Evolutionary conservation across 2,888 invertebrate genomes (phyloP).

Genomic region (Cephus sareptanus): DNA sequence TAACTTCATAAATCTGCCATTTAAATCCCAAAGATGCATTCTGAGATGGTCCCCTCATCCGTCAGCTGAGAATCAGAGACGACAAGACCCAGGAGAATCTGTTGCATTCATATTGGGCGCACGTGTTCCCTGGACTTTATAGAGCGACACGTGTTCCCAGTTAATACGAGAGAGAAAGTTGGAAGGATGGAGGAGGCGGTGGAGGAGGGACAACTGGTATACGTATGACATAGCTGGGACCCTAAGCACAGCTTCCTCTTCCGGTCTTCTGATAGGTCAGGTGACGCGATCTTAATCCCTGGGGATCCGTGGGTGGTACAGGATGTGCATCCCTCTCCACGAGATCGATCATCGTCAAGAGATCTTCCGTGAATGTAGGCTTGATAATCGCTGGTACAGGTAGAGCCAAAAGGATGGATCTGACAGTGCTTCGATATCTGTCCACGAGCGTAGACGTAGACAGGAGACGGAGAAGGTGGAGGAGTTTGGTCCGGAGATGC

Average conservation of each 20-base stretch:
- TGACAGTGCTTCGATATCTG: too few species aligned
- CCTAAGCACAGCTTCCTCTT: slow-evolving; percentile 39
- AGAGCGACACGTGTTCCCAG: slow-evolving; percentile 33
- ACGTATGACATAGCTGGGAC: neutral
- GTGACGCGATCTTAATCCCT: slow-evolving; percentile 43
- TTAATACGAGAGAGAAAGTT: slow-evolving; percentile 11
- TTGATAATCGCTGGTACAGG: too few species aligned
- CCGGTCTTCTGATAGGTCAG: slow-evolving; percentile 44
- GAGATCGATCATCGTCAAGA: too few species aligned
- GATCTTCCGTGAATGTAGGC: too few species aligned
- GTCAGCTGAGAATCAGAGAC: neutral
- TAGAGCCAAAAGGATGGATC: too few species aligned
- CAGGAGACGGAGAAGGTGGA: too few species aligned
- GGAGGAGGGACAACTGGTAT: slow-evolving; percentile 19
- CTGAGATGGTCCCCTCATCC: too few species aligned
- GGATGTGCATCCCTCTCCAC: slow-evolving; percentile 26
- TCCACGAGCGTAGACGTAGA: too few species aligned
- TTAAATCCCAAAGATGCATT: too few species aligned
- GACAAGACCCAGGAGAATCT: neutral
- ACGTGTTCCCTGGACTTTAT: slow-evolving; percentile 32
- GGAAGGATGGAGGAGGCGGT: slow-evolving; percentile 12
- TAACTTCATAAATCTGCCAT: too few species aligned
- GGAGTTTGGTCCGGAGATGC: too few species aligned
- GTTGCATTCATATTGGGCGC: slow-evolving; percentile 27
- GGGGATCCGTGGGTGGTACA: slow-evolving; percentile 34